A percentile compares a stretch with the other conserved stretches of the same genome.
These are phyloP conservation scores for Euthynnus affinis DNA, from an alignment of 2,797 vertebrate species.

Conservation along the genomic window DNA sequence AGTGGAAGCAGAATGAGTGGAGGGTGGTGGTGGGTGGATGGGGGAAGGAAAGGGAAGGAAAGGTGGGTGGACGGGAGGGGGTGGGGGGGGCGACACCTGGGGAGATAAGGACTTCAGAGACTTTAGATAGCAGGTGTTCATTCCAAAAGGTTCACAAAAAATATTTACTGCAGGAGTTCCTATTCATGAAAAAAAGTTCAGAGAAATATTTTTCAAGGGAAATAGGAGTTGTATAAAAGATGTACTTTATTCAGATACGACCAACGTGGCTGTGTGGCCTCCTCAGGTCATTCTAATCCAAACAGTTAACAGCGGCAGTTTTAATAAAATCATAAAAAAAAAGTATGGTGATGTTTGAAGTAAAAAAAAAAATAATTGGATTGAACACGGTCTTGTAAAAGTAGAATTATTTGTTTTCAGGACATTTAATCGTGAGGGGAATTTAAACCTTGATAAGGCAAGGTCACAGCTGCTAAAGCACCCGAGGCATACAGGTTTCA, in stretches of 20 bases:
- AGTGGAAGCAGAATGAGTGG: slow-evolving; percentile 45
- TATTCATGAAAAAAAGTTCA: slow-evolving; percentile 47
- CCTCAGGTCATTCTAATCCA: neutral
- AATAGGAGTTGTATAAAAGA: slow-evolving; percentile 7
- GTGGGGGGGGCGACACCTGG: slow-evolving; percentile 13
- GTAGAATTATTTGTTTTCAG: neutral
- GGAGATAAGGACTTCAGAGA: slow-evolving; percentile 64
- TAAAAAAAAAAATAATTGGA: neutral
- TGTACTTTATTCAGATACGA: neutral
- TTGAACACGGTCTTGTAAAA: neutral
- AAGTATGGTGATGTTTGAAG: neutral
- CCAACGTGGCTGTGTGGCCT: neutral
- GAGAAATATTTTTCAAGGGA: slow-evolving; percentile 27
- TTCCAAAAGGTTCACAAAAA: slow-evolving; percentile 45
- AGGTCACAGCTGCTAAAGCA: neutral
- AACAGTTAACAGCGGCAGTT: neutral
- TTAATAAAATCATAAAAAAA: neutral
- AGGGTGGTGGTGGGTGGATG: slow-evolving; percentile 20
- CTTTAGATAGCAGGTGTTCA: slow-evolving; percentile 67
- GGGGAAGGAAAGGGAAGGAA: slow-evolving; percentile 1
- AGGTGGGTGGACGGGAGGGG: neutral
- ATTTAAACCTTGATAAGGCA: neutral
- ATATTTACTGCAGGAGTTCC: slow-evolving; percentile 50
- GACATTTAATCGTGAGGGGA: neutral
- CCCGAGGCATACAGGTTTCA: neutral